Evolutionary conservation across 1,140 invertebrate species (phyloP).

Genomic region (Schlechtendalia chinensis): DNA sequence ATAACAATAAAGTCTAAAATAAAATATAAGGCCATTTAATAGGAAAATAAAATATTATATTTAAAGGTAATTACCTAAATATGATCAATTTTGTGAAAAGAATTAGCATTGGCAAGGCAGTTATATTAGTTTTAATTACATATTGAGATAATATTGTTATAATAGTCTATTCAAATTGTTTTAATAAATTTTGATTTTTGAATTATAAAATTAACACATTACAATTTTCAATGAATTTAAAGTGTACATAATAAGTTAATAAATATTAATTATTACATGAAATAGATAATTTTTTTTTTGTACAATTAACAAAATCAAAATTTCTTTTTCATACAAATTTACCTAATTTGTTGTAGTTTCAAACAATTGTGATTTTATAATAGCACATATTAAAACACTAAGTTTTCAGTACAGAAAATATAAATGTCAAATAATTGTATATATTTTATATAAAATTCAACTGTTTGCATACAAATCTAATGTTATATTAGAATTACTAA

Average conservation of each 20-base stretch:
- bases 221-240: background rate
- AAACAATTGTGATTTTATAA: background rate
- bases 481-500: background rate
- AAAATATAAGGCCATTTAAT: background rate
- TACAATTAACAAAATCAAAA: background rate
- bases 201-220: background rate
- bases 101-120: background rate
- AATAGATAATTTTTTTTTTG: background rate
- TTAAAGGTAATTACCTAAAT: background rate
- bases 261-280: background rate
- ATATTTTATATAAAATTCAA: constrained; percentile 11
- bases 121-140: background rate
- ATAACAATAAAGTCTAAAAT: constrained; percentile 8
- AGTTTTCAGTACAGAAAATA: constrained; percentile 12
- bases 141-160: background rate
- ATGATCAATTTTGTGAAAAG: background rate
- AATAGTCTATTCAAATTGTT: constrained; percentile 4
- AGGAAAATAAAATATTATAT: background rate
- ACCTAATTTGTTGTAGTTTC: background rate
- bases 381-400: no score
- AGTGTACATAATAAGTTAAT: background rate
- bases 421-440: background rate
- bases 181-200: background rate
- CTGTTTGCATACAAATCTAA: background rate
- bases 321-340: background rate